A percentile compares a stretch with the other conserved stretches of the same genome.
Conservation (phyloP, 2,888 invertebrate species). For the Tipula confusa region DNA sequence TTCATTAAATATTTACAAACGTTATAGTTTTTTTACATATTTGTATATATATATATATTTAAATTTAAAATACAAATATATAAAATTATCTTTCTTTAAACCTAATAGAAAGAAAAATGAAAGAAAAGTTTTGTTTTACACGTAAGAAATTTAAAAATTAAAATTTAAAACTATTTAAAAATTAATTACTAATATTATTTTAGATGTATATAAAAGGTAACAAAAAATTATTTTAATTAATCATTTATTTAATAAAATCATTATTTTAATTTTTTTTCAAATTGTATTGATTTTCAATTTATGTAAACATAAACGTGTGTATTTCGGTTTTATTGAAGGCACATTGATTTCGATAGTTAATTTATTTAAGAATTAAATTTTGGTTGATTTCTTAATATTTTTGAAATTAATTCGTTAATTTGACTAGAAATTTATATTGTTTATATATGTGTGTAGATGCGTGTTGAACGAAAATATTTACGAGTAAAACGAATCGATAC, state of each 20-base stretch:
- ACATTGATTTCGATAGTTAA: not conserved
- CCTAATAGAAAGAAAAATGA: not conserved
- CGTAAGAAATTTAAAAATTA: not conserved
- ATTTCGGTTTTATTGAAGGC: not conserved
- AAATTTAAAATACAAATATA: not conserved
- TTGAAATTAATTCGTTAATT: not conserved
- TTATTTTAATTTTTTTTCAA: too few relatives aligned
- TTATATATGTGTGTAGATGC: not conserved
- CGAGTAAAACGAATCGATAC: not conserved
- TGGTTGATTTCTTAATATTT: not conserved
- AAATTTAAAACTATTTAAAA: constrained; percentile 4
- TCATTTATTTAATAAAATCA: too few relatives aligned
- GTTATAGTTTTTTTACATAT: not conserved
- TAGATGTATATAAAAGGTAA: not conserved
- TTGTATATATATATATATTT: not conserved
- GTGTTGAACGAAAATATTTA: not conserved
- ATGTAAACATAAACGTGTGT: too few relatives aligned
- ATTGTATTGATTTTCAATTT: too few relatives aligned
- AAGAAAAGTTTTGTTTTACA: not conserved
- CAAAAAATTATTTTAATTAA: not conserved
- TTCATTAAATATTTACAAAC: not conserved
- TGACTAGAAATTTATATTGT: constrained; percentile 12
- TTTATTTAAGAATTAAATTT: not conserved
- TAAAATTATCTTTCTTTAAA: not conserved
- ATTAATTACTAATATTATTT: constrained; percentile 25